phyloP scores from a whole-genome alignment of 1,140 invertebrate genomes.

The Bradynema listronoti region DNA sequence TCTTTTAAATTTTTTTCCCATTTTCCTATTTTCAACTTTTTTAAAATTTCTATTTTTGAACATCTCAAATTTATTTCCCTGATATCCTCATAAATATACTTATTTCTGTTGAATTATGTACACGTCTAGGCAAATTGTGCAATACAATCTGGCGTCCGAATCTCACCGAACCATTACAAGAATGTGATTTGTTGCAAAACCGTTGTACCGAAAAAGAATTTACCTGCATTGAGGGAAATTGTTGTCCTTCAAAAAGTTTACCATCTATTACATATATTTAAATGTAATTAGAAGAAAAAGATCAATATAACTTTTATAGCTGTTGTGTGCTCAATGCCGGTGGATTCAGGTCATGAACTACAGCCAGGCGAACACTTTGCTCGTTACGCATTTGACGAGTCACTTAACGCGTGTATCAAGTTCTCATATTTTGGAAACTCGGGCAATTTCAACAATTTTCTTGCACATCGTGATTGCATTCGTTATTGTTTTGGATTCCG shows the following conservation, averaged over 20 bases:
- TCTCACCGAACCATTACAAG: neutral
- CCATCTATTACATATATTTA: neutral
- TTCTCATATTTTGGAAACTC: conserved; percentile 40
- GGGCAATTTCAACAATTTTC: conserved; percentile 44
- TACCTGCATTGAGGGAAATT: conserved; percentile 1
- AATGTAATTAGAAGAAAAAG: neutral
- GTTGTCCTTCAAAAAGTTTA: conserved; percentile 6
- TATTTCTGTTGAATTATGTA: too few species aligned
- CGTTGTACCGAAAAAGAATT: conserved; percentile 1
- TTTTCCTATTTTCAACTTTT: too few species aligned
- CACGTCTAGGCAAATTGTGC: conserved; percentile 12
- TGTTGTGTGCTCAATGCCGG: neutral
- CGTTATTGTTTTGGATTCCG: too few species aligned
- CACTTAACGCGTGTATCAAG: conserved; percentile 24
- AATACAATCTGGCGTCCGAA: neutral
- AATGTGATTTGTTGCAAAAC: neutral
- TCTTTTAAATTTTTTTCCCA: too few species aligned
- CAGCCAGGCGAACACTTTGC: conserved; percentile 17
- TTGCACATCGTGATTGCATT: conserved; percentile 25
- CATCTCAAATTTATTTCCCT: too few species aligned
- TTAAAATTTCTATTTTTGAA: too few species aligned
- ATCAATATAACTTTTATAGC: neutral
- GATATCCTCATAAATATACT: too few species aligned
- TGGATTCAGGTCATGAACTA: conserved; percentile 31
- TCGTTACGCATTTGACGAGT: conserved; percentile 22